These are phyloP conservation scores for Myiozetetes cayanensis DNA, from an alignment of 2,113 vertebrate species.

Conservation along the genomic window DNA sequence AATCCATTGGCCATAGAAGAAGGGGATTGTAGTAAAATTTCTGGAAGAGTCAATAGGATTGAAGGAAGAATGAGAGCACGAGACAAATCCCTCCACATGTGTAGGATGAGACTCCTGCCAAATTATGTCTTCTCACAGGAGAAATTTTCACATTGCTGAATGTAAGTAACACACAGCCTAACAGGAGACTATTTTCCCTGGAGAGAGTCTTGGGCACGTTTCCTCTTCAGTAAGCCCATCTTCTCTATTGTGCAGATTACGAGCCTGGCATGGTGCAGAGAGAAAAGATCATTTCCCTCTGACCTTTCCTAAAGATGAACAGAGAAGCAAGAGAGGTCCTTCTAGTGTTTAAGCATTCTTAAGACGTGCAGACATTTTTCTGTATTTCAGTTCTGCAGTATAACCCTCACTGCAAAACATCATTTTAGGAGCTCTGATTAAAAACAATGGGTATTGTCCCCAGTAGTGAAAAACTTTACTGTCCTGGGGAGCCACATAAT, in stretches of 20 bases:
- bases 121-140: neutral
- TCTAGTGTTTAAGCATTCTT: neutral
- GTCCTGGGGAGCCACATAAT: neutral
- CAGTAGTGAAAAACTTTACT: neutral
- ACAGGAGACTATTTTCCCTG: neutral
- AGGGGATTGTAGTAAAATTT: neutral
- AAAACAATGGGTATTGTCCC: conserved; percentile 13
- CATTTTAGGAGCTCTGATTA: neutral
- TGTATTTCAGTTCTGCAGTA: neutral
- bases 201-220: neutral
- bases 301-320: neutral
- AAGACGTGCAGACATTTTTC: neutral
- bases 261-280: neutral
- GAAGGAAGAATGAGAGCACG: neutral
- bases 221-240: neutral
- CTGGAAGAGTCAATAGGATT: neutral
- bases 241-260: neutral
- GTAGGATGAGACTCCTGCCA: neutral
- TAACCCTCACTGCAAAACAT: neutral
- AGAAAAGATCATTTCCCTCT: neutral
- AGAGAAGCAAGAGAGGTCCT: neutral
- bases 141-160: neutral
- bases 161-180: neutral
- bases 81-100: neutral
- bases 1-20: neutral